phyloP scores from a whole-genome alignment of 2,888 invertebrate genomes.

The Nudaria mundana region DNA sequence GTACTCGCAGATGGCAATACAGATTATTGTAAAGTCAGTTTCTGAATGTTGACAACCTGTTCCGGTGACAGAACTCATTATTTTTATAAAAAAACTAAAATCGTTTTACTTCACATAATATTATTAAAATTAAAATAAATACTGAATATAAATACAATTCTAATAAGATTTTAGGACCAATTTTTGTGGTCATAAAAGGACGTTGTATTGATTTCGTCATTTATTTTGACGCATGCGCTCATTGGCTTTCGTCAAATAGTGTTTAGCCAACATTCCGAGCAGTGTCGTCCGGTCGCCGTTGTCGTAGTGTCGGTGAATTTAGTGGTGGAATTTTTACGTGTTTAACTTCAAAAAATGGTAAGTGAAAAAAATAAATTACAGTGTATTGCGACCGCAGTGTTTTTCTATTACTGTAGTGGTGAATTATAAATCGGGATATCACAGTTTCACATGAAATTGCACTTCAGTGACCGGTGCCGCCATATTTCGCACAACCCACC shows the following conservation, averaged over 20 bases:
- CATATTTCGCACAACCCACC: constrained; percentile 77
- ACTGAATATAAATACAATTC: constrained; percentile 3
- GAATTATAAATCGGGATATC: constrained; percentile 37
- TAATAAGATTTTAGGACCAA: not conserved
- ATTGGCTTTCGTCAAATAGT: constrained; percentile 65
- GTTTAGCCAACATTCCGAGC: constrained; percentile 70
- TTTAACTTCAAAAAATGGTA: constrained; percentile 80
- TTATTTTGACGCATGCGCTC: constrained; percentile 77
- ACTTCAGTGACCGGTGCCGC: constrained; percentile 74
- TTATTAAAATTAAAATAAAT: constrained; percentile 5
- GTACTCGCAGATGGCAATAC: constrained; percentile 36
- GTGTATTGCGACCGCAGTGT: constrained; percentile 60
- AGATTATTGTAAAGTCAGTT: constrained; percentile 42
- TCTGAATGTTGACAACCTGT: constrained; percentile 55
- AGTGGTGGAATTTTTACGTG: constrained; percentile 78
- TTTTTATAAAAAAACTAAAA: not conserved
- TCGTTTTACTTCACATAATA: not conserved
- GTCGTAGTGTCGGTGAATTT: constrained; percentile 77
- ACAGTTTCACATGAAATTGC: constrained; percentile 54
- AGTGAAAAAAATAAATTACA: constrained; percentile 69
- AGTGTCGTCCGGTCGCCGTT: constrained; percentile 79
- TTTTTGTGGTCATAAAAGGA: constrained; percentile 35
- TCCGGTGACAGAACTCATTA: constrained; percentile 3
- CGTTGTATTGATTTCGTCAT: constrained; percentile 49
- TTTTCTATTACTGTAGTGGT: constrained; percentile 40